These are phyloP conservation scores for Osmoderma eremita DNA, from an alignment of 2,888 invertebrate genomes.

Conservation along the genomic window DNA sequence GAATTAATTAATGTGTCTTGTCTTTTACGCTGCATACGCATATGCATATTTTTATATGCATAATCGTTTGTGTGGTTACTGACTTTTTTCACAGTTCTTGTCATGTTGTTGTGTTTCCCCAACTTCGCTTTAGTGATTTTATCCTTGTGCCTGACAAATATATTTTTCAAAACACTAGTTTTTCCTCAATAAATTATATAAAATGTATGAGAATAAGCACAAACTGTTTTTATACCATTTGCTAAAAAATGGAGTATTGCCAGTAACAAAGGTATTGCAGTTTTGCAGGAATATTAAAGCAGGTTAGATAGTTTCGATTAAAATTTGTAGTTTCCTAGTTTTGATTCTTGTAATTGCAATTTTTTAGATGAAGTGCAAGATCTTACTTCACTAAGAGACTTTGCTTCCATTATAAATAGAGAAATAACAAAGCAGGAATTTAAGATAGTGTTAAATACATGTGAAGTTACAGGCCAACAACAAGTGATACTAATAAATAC, in stretches of 20 bases:
- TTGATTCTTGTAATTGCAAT: neutral
- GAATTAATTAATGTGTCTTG: too few relatives aligned
- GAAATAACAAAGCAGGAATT: conserved; percentile 55
- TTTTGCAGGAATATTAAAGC: conserved; percentile 32
- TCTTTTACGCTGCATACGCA: too few relatives aligned
- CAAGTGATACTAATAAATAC: conserved; percentile 54
- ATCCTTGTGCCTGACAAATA: too few relatives aligned
- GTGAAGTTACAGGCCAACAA: conserved; percentile 56
- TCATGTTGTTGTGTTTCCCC: too few relatives aligned
- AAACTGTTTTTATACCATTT: conserved; percentile 36
- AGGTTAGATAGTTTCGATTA: conserved; percentile 35
- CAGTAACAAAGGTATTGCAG: conserved; percentile 24
- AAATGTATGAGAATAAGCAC: conserved; percentile 17
- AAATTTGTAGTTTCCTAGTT: neutral
- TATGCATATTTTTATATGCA: too few relatives aligned
- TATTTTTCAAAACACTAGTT: neutral
- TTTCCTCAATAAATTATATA: neutral
- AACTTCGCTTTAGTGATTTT: too few relatives aligned
- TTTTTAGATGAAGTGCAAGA: conserved; percentile 29
- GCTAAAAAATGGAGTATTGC: conserved; percentile 33
- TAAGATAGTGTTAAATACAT: conserved; percentile 52
- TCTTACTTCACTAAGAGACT: conserved; percentile 44
- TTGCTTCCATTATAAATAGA: conserved; percentile 54
- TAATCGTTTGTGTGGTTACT: too few relatives aligned
- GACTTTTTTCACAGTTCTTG: too few relatives aligned